These are phyloP conservation scores for Labeo rohita DNA, from an alignment of 2,113 vertebrate genomes.

Conservation along the genomic window DNA sequence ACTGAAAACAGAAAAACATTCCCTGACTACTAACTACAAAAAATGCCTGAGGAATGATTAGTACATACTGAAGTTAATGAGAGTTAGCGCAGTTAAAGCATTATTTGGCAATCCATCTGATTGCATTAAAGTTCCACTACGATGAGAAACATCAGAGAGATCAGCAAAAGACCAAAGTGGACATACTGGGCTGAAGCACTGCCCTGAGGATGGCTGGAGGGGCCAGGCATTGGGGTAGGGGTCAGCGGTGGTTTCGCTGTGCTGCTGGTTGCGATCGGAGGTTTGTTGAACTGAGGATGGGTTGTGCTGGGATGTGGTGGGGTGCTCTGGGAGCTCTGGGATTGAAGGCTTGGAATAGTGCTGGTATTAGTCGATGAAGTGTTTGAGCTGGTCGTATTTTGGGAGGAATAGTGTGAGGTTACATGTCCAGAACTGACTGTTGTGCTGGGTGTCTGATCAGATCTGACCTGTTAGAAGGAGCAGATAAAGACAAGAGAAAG, in stretches of 20 bases:
- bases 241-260: background rate
- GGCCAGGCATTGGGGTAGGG: background rate
- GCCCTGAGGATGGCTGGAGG: background rate
- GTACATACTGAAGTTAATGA: background rate
- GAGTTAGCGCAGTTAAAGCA: background rate
- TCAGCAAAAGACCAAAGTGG: background rate
- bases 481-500: background rate
- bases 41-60: background rate
- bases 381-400: background rate
- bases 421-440: too few species aligned
- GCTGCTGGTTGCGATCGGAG: background rate
- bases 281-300: background rate
- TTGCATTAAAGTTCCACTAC: background rate
- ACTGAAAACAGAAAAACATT: background rate
- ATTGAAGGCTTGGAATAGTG: background rate
- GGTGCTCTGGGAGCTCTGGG: background rate
- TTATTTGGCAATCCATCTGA: background rate
- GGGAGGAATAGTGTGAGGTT: background rate
- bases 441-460: background rate
- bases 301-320: background rate
- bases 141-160: background rate
- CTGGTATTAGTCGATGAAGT: background rate
- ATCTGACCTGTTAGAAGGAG: background rate
- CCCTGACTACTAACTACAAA: background rate
- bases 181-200: background rate